Evolutionary conservation across 92 coral and sea anemone genomes (phyloP), one percentile per base, ranked within the genome.

Genomic region (Actinernus sp.): DNA sequence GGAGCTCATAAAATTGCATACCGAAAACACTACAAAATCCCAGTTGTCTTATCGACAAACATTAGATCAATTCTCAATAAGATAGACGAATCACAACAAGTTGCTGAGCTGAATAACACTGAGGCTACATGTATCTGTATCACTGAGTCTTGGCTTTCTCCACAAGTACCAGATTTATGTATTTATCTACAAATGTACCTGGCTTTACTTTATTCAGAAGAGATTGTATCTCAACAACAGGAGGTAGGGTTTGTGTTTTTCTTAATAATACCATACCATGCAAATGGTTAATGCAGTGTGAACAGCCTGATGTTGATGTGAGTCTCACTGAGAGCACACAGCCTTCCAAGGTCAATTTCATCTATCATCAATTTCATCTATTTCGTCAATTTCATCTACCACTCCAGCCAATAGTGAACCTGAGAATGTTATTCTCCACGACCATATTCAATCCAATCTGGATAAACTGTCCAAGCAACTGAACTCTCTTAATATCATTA

Each of bases 231-330:
- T n/a, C n/a, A n/a, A n/a, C 41, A 56, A 39, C 77, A 43, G 76
- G 47, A 25, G 84, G 71, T 20, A 70, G 84, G 67, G 70, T 76
- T 18, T 65, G 76, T 78, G 47, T 78, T 78, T 78, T 66, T 67
- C 37, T 78, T 32, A 63, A 78, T 36, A 41, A 18, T n/a, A n/a
- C n/a, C n/a, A n/a, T n/a, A n/a, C n/a, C n/a, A n/a, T n/a, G n/a
- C n/a, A n/a, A n/a, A n/a, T n/a, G n/a, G n/a, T n/a, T n/a, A n/a
- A n/a, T n/a, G n/a, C n/a, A n/a, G n/a, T n/a, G n/a, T n/a, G n/a
- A n/a, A n/a, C n/a, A n/a, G n/a, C n/a, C n/a, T n/a, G n/a, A n/a
- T n/a, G n/a, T n/a, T n/a, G n/a, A n/a, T n/a, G n/a, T n/a, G n/a
- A n/a, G n/a, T n/a, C n/a, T n/a, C n/a, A n/a, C n/a, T n/a, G n/a